Evolutionary conservation across 2,113 vertebrate species (phyloP), one percentile per base, ranked within the genome.

Genomic region (Centrocercus urophasianus): DNA sequence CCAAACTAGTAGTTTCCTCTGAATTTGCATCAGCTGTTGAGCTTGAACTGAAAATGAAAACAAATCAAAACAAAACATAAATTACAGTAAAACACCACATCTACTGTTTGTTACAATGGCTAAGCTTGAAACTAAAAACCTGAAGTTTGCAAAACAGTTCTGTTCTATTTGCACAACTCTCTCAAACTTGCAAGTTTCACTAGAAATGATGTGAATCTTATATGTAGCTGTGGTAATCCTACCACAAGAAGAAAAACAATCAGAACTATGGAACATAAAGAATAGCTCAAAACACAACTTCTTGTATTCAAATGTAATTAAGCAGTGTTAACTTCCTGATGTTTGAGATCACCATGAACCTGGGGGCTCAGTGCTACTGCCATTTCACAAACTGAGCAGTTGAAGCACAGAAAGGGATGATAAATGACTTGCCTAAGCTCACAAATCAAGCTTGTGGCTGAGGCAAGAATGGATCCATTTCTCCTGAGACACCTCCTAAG

Each of bases 1-100:
- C 97, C 97, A 98, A 97, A 97, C 97, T 98, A 98, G 97, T 93
- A 97, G 97, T 96, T 98, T 98, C 98, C 96, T 98, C 97, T 97
- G 97, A 98, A 96, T 98, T 98, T 97, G 97, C 98, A 97, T 97
- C 98, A 98, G 97, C 96, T 96, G 97, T 79, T 94, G 95, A 96
- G 96, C 97, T 98, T 98, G 97, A 98, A 98, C 98, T 98, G 98
- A 97, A 98, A 98, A 98, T 97, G 98, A 97, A 98, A 98, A 97
- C 96, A 96, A 96, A 98, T 98, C 97, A 97, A 98, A 98, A 98
- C 96, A 98, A 98, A 97, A 98, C 97, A 98, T 98, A 97, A 98
- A 98, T 98, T 97, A 97, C 96, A 97, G 96, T 91, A 97, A 98
- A 97, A 93, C 87, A 97, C 82, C 94, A 93, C 48, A 95, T 94